Evolutionary conservation across 2,113 vertebrate species (phyloP), one percentile per base, ranked within the genome.

Genomic region (Myotis brandtii): DNA sequence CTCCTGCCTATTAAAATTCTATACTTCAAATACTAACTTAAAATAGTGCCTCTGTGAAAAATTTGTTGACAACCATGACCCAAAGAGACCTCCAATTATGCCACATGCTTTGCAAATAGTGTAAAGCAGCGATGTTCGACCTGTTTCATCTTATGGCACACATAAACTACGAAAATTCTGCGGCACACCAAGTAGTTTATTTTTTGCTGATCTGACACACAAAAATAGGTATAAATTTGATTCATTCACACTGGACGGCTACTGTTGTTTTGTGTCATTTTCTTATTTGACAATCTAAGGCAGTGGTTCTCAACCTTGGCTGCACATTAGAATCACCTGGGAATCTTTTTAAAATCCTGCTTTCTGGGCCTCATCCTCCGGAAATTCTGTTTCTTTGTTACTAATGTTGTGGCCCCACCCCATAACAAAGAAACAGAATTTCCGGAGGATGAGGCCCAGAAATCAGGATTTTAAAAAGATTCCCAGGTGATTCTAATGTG

Each of bases 11-110:
- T 67, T 54, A 86, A 75, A 87, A 89, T 79, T n/a, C n/a, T n/a
- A n/a, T n/a, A n/a, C n/a, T n/a, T 91, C 25, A 95, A 89, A 94
- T 54, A 67, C 72, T 91, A 95, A 73, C 27, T 86, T 84, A 84
- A 96, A 96, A 90, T 25, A 64, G 9, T 70, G 34, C 34, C 43
- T 86, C 59, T 80, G 18, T 72, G 43, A 62, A 94, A 92, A 59
- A 52, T 96, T 83, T 81, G 72, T 88, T 85, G 34, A 93, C 32
- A 85, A 43, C 54, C 88, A 43, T 40, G 62, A 81, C 17, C 59
- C 40, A 86, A 34, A 17, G 7, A 69, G 32, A 50, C 54, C 46
- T 93, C 32, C 50, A 27, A 52, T 3, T 32, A 10, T 46, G 76
- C n/a, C 23, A 69, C 3, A 5, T 32, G 25, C 91, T 91, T 86